Evolutionary conservation across 2,113 vertebrate genomes (phyloP).

Genomic region (Larimichthys polyactis): DNA sequence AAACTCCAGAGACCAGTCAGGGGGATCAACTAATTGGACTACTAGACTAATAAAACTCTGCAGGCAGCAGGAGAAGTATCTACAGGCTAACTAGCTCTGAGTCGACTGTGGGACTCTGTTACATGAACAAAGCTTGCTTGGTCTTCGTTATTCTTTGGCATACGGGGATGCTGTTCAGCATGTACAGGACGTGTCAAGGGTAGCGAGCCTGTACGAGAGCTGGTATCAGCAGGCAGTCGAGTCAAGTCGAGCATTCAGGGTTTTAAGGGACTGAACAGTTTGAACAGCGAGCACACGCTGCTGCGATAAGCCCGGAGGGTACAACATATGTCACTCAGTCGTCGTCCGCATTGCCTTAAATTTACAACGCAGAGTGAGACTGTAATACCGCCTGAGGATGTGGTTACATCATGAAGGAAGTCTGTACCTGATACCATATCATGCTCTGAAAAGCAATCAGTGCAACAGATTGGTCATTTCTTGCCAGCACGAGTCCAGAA

Average conservation of each 20-base stretch:
- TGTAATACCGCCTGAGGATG: neutral
- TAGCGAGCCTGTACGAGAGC: no score
- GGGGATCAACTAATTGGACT: neutral
- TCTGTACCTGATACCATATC: neutral
- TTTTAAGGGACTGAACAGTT: neutral
- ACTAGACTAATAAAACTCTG: neutral
- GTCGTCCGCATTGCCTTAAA: neutral
- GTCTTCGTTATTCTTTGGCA: neutral
- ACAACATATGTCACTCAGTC: neutral
- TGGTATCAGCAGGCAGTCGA: neutral
- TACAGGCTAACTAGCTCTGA: neutral
- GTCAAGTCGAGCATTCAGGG: neutral
- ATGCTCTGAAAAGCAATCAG: neutral
- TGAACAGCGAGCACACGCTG: neutral
- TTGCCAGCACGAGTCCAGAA: neutral
- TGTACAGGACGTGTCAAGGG: neutral
- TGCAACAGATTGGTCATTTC: neutral
- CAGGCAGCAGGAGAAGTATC: neutral
- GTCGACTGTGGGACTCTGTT: neutral
- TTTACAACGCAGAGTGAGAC: neutral
- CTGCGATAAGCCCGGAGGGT: neutral
- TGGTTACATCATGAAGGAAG: neutral
- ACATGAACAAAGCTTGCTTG: neutral
- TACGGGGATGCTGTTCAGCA: neutral
- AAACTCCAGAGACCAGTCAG: neutral